Conservation (phyloP, 2,113 vertebrate genomes). For the Centropus bengalensis region DNA sequence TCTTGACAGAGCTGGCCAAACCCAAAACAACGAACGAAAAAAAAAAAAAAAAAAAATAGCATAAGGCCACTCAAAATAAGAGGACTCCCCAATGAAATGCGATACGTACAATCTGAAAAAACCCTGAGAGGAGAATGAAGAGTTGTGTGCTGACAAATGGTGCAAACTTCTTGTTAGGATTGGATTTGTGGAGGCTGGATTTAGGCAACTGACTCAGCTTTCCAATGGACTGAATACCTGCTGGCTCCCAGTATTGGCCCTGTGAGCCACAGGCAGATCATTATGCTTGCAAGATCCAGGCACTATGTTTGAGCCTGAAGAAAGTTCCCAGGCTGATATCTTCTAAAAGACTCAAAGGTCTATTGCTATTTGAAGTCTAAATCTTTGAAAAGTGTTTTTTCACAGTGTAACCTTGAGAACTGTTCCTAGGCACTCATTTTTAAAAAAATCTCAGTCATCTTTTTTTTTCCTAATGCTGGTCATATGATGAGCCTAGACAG, state of each 20-base stretch:
- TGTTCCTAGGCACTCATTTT: not conserved
- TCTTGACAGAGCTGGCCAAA: slow-evolving; percentile 31
- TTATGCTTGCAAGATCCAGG: not conserved
- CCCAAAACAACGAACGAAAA: slow-evolving; percentile 2
- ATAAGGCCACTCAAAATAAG: slow-evolving; percentile 3
- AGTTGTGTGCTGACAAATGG: slow-evolving; percentile 39
- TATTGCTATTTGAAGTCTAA: not conserved
- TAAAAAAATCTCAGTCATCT: not conserved
- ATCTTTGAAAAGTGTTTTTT: not conserved
- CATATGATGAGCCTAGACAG: not conserved
- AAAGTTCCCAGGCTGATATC: not conserved
- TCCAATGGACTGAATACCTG: not conserved
- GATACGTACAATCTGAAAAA: slow-evolving; percentile 27
- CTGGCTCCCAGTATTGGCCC: not conserved
- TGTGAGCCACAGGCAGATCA: not conserved
- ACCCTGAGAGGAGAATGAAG: slow-evolving; percentile 31
- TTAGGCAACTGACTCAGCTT: slow-evolving; percentile 13
- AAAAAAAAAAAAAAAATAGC: not conserved
- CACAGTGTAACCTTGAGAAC: not conserved
- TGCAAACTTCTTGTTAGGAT: slow-evolving; percentile 17
- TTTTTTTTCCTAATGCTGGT: not conserved
- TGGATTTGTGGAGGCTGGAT: not conserved
- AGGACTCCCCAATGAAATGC: slow-evolving; percentile 6
- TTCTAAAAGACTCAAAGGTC: not conserved
- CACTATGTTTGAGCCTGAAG: not conserved